These are phyloP conservation scores for Callopanchax toddi DNA, from an alignment of 2,113 vertebrate species.

Conservation along the genomic window DNA sequence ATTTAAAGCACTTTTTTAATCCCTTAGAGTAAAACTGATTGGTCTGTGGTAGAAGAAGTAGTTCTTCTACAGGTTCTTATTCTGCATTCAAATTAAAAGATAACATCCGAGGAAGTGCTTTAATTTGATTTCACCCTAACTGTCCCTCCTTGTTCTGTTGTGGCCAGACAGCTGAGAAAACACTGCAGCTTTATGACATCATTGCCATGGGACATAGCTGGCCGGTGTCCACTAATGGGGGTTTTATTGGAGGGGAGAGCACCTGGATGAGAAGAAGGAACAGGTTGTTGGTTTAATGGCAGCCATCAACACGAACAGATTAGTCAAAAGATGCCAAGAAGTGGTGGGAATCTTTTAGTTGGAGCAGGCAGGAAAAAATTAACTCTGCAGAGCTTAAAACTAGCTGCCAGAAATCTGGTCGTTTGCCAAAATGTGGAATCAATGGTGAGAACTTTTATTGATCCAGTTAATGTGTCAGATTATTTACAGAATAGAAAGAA, in stretches of 20 bases:
- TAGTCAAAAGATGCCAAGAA: constrained; percentile 22
- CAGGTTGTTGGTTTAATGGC: constrained; percentile 56
- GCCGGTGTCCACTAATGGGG: constrained; percentile 16
- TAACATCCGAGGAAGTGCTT: not conserved
- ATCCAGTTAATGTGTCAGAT: too few relatives aligned
- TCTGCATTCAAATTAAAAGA: constrained; percentile 12
- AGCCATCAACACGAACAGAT: constrained; percentile 40
- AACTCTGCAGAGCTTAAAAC: not conserved
- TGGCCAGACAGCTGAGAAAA: constrained; percentile 42
- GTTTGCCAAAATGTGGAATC: too few relatives aligned
- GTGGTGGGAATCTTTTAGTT: constrained; percentile 33
- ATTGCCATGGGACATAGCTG: constrained; percentile 41
- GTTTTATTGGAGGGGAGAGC: constrained; percentile 58
- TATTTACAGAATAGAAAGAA: too few relatives aligned
- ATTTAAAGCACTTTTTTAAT: too few relatives aligned
- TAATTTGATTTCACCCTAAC: not conserved
- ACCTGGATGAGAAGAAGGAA: constrained; percentile 58
- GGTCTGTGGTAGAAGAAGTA: too few relatives aligned
- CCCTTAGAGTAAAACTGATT: too few relatives aligned
- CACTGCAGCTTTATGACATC: constrained; percentile 42
- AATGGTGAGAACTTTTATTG: too few relatives aligned
- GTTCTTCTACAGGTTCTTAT: not conserved
- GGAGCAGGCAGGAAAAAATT: not conserved
- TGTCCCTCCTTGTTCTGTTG: not conserved
- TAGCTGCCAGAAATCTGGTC: too few relatives aligned